Base-by-base conservation (phyloP, 1,140 invertebrate species). In the Stegodyphus dumicola region DNA sequence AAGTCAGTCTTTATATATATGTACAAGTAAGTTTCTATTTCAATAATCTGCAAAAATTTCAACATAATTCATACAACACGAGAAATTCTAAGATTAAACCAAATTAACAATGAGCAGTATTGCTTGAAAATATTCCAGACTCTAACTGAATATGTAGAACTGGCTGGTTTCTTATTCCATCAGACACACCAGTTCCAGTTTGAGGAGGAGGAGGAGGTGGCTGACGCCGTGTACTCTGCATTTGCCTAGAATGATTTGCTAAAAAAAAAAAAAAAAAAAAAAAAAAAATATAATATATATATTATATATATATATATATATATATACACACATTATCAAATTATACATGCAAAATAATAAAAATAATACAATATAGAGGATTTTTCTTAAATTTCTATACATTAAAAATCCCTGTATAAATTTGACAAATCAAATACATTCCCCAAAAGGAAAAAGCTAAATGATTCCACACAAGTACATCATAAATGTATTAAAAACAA, bases 81-180 rank as follows among this genome's bases (percentile, higher is more conserved):
- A 60, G 15, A 10, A 15, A 60, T 9, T 9, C 56, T 15, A 60
- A 10, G 56, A 60, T 60, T 5, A 60, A 60, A 60, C 0, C 56
- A 17, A 18, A 74, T 69, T 69, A 85, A 51, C 81, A 75, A 48
- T 85, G 81, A 77, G 73, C 81, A n/a, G 69, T 67, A 60, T 76
- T 85, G 56, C 64, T 77, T 7, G 81, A 77, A 56, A 85, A 77
- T n/a, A 85, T 85, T 75, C 81, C 81, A 11, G 81, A 76, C 53
- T 85, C 64, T 64, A 76, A 51, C 60, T 85, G 81, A 33, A 85
- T 70, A 15, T 76, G 81, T 51, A 85, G 60, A 48, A 69, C 49
- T 9, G 73, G 65, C 9, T 85, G 74, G 7, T 51, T n/a, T n/a
- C 71, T 0, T 15, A 11, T 52, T 18, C 15, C 15, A 69, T 69